Percentiles rank a stretch among this genome's conserved stretches.
Evolutionary conservation across 2,113 vertebrate species (phyloP).

Genomic region (Salvelinus fontinalis): DNA sequence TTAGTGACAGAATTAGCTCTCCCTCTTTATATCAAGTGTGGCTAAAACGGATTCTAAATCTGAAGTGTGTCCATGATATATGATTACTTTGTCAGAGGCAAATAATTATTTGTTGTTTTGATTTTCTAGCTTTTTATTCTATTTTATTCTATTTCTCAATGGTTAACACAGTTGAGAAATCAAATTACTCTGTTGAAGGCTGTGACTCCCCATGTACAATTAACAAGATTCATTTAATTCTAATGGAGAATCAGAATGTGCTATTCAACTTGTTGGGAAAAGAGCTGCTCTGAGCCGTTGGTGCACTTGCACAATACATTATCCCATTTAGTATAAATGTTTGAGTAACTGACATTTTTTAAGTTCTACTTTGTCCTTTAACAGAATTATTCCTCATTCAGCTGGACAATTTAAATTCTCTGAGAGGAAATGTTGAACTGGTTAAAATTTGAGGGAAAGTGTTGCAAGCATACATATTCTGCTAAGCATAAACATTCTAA

Average conservation of each 20-base stretch:
- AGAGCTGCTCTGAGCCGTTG: neutral
- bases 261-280: constrained; percentile 33
- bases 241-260: constrained; percentile 29
- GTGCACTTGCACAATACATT: constrained; percentile 29
- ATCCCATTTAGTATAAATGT: constrained; percentile 43
- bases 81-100: neutral
- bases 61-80: neutral
- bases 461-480: constrained; percentile 29
- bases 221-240: constrained; percentile 54
- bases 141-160: neutral
- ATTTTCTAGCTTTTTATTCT: constrained; percentile 2
- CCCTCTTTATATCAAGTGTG: neutral
- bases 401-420: constrained; percentile 18
- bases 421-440: constrained; percentile 37
- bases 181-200: constrained; percentile 42
- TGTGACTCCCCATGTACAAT: constrained; percentile 48
- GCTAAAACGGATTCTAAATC: neutral
- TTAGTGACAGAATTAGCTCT: constrained; percentile 1
- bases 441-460: constrained; percentile 21
- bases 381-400: constrained; percentile 14
- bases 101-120: neutral
- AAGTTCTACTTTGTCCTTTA: constrained; percentile 5
- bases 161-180: constrained; percentile 37
- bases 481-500: constrained; percentile 34
- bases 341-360: constrained; percentile 25